phyloP scores from a whole-genome alignment of 2,888 invertebrate species.

The Drosophila nigricruria region DNA sequence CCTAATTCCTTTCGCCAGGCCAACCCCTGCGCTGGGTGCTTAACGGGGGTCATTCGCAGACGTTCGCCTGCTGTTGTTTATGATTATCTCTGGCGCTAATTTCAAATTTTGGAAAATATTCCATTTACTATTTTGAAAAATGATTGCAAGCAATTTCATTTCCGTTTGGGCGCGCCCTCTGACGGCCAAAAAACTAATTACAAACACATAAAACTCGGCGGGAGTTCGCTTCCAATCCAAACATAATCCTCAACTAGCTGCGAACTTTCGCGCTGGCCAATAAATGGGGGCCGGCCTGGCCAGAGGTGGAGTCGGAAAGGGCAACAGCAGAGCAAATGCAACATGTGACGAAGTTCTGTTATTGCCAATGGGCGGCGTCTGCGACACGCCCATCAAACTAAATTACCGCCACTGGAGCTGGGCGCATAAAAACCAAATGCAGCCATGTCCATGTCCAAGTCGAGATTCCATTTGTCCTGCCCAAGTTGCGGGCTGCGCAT shows the following conservation, averaged over 20 bases:
- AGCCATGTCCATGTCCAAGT: slow-evolving; percentile 43
- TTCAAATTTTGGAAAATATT: slow-evolving; percentile 77
- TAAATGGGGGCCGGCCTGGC: slow-evolving; percentile 17
- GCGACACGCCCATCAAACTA: slow-evolving; percentile 78
- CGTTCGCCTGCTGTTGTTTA: slow-evolving; percentile 71
- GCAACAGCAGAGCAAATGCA: slow-evolving; percentile 44
- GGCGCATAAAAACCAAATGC: slow-evolving; percentile 59
- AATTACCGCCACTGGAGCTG: slow-evolving; percentile 62
- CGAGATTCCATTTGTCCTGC: slow-evolving; percentile 35
- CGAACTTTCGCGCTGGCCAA: slow-evolving; percentile 43
- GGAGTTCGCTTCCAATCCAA: slow-evolving; percentile 31
- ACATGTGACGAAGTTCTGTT: slow-evolving; percentile 67
- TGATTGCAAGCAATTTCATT: slow-evolving; percentile 82
- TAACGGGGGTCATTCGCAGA: slow-evolving; percentile 22
- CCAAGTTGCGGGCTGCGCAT: slow-evolving; percentile 54
- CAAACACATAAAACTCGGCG: slow-evolving; percentile 78
- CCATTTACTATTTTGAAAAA: slow-evolving; percentile 82
- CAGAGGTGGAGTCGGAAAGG: background rate
- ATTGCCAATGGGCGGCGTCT: slow-evolving; percentile 58
- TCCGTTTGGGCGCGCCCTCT: slow-evolving; percentile 54
- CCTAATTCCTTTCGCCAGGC: slow-evolving; percentile 25
- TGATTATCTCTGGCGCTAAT: slow-evolving; percentile 75
- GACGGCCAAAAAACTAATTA: slow-evolving; percentile 77
- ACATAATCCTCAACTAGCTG: slow-evolving; percentile 60
- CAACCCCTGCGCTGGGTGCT: slow-evolving; percentile 17